A percentile compares a stretch with the other conserved stretches of the same genome.
phyloP scores from a whole-genome alignment of 2,113 vertebrate species.

The Astur gentilis region DNA sequence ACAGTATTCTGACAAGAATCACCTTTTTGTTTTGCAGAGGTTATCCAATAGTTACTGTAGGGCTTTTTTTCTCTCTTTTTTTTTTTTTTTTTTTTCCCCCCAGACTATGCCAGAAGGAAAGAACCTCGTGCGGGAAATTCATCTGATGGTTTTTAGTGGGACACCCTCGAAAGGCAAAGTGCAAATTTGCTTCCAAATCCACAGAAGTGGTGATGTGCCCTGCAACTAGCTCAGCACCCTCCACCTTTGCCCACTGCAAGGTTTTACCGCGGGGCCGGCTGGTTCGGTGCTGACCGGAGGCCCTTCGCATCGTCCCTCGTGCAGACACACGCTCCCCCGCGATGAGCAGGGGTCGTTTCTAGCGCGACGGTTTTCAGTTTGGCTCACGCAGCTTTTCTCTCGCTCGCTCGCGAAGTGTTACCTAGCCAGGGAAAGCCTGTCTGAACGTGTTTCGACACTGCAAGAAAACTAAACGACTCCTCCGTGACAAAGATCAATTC shows the following conservation, averaged over 20 bases:
- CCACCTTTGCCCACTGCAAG: background rate
- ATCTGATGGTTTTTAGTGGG: background rate
- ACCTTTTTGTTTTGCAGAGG: background rate
- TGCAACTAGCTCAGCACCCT: background rate
- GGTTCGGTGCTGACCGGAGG: background rate
- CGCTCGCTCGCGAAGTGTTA: background rate
- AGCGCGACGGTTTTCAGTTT: background rate
- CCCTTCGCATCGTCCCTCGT: background rate
- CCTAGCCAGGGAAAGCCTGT: background rate
- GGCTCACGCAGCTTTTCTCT: background rate
- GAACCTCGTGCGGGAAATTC: background rate
- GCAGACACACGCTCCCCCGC: background rate
- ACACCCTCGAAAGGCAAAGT: slow-evolving; percentile 43
- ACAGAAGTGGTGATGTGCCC: background rate
- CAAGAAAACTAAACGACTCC: background rate
- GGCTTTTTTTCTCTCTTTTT: background rate
- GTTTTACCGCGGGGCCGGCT: background rate
- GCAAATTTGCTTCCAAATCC: slow-evolving; percentile 19
- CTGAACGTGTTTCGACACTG: background rate
- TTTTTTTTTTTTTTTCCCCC: no score
- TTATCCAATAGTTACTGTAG: background rate
- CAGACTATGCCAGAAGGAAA: background rate
- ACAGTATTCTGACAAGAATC: slow-evolving; percentile 54
- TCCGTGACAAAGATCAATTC: background rate
- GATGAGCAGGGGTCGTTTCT: background rate